Evolutionary conservation across 1,140 invertebrate genomes (phyloP).

Genomic region (Globodera ellingtonae): DNA sequence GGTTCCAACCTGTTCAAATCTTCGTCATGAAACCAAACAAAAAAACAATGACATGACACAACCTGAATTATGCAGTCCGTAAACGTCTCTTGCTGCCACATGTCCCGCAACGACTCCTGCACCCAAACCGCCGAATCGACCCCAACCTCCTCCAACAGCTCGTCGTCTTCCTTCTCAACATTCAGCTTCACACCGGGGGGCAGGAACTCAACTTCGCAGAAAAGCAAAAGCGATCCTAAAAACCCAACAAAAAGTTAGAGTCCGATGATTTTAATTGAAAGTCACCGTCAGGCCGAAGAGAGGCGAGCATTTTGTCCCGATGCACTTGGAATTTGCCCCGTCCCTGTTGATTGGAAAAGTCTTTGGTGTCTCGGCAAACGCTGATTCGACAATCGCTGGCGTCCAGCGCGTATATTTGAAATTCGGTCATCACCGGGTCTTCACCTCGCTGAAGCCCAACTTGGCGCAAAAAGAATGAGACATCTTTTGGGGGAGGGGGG

Average conservation of each 20-base stretch:
- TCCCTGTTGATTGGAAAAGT: slow-evolving; percentile 64
- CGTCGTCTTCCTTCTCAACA: slow-evolving; percentile 59
- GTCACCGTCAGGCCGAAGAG: slow-evolving; percentile 51
- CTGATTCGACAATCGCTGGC: slow-evolving; percentile 46
- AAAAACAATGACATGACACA: not conserved
- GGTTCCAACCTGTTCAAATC: slow-evolving; percentile 12
- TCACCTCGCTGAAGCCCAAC: slow-evolving; percentile 58
- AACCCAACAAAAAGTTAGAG: not conserved
- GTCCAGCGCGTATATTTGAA: slow-evolving; percentile 62
- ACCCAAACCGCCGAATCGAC: slow-evolving; percentile 32
- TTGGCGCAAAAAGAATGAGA: slow-evolving; percentile 63
- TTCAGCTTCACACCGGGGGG: slow-evolving; percentile 58
- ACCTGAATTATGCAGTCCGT: slow-evolving; percentile 53
- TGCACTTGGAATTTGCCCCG: slow-evolving; percentile 61
- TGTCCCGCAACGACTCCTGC: slow-evolving; percentile 46
- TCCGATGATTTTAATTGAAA: not conserved
- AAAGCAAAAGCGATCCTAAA: slow-evolving; percentile 47
- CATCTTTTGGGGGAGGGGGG: slow-evolving; percentile 24
- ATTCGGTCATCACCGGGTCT: slow-evolving; percentile 63
- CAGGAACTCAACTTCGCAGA: slow-evolving; percentile 61
- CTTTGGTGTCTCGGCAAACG: slow-evolving; percentile 63
- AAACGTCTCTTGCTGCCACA: slow-evolving; percentile 56
- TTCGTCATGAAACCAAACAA: not conserved
- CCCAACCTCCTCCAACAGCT: slow-evolving; percentile 43
- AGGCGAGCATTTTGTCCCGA: slow-evolving; percentile 41